These are phyloP conservation scores for Hassar affinis DNA, from an alignment of 2,113 vertebrate species.

Conservation along the genomic window DNA sequence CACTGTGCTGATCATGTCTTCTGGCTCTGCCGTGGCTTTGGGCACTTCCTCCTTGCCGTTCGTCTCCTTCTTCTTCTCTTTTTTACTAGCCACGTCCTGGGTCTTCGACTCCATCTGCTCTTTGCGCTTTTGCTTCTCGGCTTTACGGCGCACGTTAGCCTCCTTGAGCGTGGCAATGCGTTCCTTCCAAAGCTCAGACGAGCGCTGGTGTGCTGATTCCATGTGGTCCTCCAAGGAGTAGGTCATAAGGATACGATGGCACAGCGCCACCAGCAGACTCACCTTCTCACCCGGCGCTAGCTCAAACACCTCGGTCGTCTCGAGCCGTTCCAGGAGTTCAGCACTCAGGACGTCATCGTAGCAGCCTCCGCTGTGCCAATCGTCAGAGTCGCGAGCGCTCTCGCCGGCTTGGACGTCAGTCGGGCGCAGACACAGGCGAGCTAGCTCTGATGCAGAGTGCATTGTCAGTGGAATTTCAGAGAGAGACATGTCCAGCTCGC, in stretches of 20 bases:
- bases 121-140: constrained; percentile 85
- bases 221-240: constrained; percentile 95
- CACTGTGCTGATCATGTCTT: constrained; percentile 93
- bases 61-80: constrained; percentile 65
- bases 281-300: constrained; percentile 88
- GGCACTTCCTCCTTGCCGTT: constrained; percentile 52
- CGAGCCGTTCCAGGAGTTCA: constrained; percentile 90
- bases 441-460: constrained; percentile 90
- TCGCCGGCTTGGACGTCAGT: constrained; percentile 86
- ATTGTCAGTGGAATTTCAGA: constrained; percentile 94
- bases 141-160: constrained; percentile 89
- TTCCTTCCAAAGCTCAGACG: constrained; percentile 92
- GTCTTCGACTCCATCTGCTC: constrained; percentile 82
- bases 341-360: constrained; percentile 88
- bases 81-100: constrained; percentile 61
- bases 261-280: constrained; percentile 83
- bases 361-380: constrained; percentile 70
- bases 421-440: constrained; percentile 87
- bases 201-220: constrained; percentile 84
- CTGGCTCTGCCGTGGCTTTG: constrained; percentile 63
- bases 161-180: constrained; percentile 89
- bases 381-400: constrained; percentile 73
- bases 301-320: constrained; percentile 91
- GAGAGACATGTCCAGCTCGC: constrained; percentile 90
- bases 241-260: constrained; percentile 95